Evolutionary conservation across 2,113 vertebrate genomes (phyloP).

Genomic region (Suncus etruscus): DNA sequence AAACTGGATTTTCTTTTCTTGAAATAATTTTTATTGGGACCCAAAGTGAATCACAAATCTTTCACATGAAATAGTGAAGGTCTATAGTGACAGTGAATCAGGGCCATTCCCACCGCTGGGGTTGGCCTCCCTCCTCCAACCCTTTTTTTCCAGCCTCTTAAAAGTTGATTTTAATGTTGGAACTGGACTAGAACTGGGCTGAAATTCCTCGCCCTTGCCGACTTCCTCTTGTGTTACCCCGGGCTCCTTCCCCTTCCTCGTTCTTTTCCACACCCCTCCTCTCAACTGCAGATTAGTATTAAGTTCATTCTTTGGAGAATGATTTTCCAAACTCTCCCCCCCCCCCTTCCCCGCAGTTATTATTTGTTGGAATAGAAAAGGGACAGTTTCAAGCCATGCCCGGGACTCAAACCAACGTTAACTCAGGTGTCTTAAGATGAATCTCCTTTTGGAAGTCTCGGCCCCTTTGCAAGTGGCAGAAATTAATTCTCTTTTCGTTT

Average conservation of each 20-base stretch:
- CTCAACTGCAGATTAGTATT: neutral
- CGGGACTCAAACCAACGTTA: slow-evolving; percentile 26
- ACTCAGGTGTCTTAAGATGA: neutral
- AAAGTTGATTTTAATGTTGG: slow-evolving; percentile 57
- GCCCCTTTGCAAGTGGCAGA: neutral
- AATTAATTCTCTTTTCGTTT: slow-evolving; percentile 21
- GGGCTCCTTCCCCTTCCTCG: slow-evolving; percentile 53
- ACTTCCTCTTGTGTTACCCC: neutral
- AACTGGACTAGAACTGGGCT: slow-evolving; percentile 4
- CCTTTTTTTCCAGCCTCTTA: too few species aligned
- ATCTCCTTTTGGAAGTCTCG: neutral
- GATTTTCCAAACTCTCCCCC: neutral
- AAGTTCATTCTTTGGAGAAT: neutral
- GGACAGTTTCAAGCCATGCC: neutral
- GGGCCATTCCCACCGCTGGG: too few species aligned
- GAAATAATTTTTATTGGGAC: too few species aligned
- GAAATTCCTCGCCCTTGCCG: neutral
- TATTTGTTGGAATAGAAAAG: slow-evolving; percentile 53
- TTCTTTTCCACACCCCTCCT: slow-evolving; percentile 37
- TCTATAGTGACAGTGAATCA: too few species aligned
- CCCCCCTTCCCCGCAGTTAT: neutral
- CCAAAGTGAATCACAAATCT: too few species aligned
- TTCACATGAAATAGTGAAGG: too few species aligned
- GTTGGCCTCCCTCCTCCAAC: too few species aligned
- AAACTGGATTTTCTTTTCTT: too few species aligned